These are phyloP conservation scores for Thryonomys swinderianus DNA, from an alignment of 2,113 vertebrate species.

Conservation along the genomic window DNA sequence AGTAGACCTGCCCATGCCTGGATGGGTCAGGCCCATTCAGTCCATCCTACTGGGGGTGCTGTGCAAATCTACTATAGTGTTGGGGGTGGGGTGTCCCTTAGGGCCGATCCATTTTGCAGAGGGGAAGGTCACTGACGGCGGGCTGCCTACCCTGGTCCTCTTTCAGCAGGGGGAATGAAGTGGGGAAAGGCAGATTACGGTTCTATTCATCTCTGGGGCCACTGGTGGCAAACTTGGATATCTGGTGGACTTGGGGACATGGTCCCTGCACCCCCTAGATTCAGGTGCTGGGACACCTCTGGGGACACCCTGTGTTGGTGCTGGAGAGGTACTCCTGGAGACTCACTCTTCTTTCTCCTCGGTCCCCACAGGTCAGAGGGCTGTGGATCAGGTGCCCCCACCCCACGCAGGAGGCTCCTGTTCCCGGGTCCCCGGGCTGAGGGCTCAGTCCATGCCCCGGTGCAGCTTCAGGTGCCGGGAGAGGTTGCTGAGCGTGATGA, in stretches of 20 bases:
- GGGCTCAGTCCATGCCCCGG: slow-evolving; percentile 80
- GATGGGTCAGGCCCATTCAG: background rate
- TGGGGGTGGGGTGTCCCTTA: background rate
- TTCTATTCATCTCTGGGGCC: slow-evolving; percentile 14
- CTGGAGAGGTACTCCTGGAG: background rate
- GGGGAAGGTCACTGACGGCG: background rate
- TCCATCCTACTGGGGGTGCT: background rate
- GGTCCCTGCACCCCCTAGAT: background rate
- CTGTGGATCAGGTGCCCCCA: background rate
- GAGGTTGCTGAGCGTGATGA: slow-evolving; percentile 85
- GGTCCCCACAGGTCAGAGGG: background rate
- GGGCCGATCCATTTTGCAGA: background rate
- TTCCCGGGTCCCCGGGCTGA: fast-evolving
- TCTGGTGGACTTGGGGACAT: background rate
- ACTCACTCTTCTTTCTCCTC: background rate
- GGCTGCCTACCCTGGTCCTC: slow-evolving; percentile 63
- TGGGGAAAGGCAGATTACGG: slow-evolving; percentile 61
- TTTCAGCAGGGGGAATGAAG: slow-evolving; percentile 14
- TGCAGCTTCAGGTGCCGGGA: slow-evolving; percentile 84
- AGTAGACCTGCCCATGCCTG: background rate
- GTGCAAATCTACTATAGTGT: slow-evolving; percentile 57
- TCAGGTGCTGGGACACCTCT: background rate
- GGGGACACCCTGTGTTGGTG: background rate
- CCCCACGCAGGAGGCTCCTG: background rate
- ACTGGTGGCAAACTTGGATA: background rate